Percentiles rank a stretch among this genome's conserved stretches.
These are phyloP conservation scores for Muraenolepis orangiensis DNA, from an alignment of 2,797 vertebrate genomes.

Conservation along the genomic window DNA sequence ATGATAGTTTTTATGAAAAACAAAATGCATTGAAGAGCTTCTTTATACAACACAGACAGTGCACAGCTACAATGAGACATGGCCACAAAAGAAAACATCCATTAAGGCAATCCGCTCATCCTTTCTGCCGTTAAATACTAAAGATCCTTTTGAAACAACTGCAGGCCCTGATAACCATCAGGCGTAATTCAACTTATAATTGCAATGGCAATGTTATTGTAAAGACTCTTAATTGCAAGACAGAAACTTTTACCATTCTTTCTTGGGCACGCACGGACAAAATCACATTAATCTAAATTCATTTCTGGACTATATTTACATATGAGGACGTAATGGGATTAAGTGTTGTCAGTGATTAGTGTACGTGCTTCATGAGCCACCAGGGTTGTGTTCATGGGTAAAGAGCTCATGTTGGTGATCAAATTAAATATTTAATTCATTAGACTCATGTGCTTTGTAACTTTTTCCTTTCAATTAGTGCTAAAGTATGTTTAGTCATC, in stretches of 20 bases:
- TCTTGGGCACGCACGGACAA: slow-evolving; percentile 33
- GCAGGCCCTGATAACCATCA: slow-evolving; percentile 60
- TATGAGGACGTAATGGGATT: neutral
- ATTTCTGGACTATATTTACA: slow-evolving; percentile 23
- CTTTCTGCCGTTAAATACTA: slow-evolving; percentile 41
- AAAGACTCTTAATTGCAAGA: slow-evolving; percentile 49
- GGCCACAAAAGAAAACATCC: slow-evolving; percentile 20
- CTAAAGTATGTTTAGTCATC: neutral
- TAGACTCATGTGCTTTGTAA: neutral
- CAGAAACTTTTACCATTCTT: slow-evolving; percentile 30
- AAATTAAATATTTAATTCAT: slow-evolving; percentile 17
- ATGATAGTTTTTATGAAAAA: neutral
- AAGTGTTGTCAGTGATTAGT: neutral
- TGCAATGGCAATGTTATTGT: slow-evolving; percentile 51
- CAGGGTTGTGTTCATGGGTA: neutral
- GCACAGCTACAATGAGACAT: slow-evolving; percentile 54
- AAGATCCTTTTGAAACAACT: slow-evolving; percentile 58
- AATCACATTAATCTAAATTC: slow-evolving; percentile 40
- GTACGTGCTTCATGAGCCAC: neutral
- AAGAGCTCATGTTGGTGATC: slow-evolving; percentile 14
- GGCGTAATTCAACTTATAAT: slow-evolving; percentile 70
- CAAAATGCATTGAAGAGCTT: neutral
- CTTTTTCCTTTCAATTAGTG: neutral
- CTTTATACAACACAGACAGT: slow-evolving; percentile 20
- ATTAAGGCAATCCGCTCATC: slow-evolving; percentile 41